phyloP scores from a whole-genome alignment of 2,888 invertebrate genomes.

The Cryptus armator region DNA sequence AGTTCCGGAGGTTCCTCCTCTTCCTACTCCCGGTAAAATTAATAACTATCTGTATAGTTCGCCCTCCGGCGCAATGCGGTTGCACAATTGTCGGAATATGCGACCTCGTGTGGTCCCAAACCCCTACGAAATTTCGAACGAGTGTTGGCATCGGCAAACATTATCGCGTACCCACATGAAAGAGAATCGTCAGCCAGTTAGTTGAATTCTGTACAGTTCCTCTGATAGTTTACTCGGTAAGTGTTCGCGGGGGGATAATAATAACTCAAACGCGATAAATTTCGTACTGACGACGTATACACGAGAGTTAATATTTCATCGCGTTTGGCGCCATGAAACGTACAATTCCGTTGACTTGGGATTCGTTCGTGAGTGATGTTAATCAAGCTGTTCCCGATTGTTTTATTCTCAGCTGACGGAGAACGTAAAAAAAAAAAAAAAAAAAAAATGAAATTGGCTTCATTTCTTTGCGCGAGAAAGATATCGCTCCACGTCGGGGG shows the following conservation, averaged over 20 bases:
- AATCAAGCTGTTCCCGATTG: background rate
- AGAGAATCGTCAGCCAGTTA: background rate
- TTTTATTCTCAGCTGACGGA: background rate
- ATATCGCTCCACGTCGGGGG: background rate
- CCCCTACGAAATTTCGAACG: background rate
- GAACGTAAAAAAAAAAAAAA: background rate
- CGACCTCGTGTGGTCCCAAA: background rate
- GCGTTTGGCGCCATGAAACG: background rate
- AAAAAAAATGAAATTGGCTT: background rate
- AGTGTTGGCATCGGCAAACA: background rate
- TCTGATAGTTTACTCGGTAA: background rate
- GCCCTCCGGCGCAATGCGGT: background rate
- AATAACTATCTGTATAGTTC: constrained; percentile 10
- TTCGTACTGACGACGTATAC: background rate
- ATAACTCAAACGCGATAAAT: background rate
- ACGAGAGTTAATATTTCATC: too few relatives aligned
- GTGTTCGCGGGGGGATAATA: background rate
- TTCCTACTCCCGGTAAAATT: constrained; percentile 15
- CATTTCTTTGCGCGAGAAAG: background rate
- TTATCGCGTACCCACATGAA: background rate
- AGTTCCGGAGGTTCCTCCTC: constrained; percentile 11
- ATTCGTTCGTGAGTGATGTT: background rate
- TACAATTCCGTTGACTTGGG: background rate
- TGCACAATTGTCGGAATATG: background rate
- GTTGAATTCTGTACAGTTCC: background rate